phyloP scores from a whole-genome alignment of 2,797 vertebrate species.

The Melanotaenia pygmaea region DNA sequence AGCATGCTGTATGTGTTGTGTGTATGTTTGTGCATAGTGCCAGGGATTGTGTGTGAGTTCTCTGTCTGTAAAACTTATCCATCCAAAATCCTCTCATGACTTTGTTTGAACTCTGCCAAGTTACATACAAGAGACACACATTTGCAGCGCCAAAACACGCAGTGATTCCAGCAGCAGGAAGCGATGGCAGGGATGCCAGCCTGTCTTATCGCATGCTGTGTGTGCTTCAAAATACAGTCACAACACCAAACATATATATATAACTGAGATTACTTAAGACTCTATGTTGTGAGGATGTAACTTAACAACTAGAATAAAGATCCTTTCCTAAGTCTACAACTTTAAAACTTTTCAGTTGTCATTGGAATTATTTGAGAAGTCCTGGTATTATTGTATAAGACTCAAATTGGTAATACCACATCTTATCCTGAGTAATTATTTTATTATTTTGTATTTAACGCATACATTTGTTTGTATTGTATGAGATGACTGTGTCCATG shows the following conservation, averaged over 20 bases:
- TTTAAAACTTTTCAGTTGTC: not conserved
- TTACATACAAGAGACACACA: constrained; percentile 15
- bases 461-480: not conserved
- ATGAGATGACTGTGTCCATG: not conserved
- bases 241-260: constrained; percentile 3
- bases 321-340: too few species aligned
- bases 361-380: not conserved
- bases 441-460: not conserved
- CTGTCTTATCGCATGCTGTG: constrained; percentile 31
- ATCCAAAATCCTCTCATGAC: constrained; percentile 44
- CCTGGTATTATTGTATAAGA: not conserved
- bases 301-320: too few species aligned
- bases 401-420: not conserved
- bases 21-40: not conserved
- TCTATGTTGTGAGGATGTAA: not conserved
- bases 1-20: constrained; percentile 17
- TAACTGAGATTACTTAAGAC: not conserved
- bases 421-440: not conserved
- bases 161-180: constrained; percentile 21
- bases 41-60: constrained; percentile 4
- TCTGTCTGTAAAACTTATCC: not conserved
- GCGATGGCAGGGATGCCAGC: constrained; percentile 29
- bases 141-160: constrained; percentile 3
- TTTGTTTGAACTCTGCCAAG: constrained; percentile 38
- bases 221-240: constrained; percentile 12